Conservation (phyloP, 2,888 invertebrate species). For the Temnothorax ravouxi region DNA sequence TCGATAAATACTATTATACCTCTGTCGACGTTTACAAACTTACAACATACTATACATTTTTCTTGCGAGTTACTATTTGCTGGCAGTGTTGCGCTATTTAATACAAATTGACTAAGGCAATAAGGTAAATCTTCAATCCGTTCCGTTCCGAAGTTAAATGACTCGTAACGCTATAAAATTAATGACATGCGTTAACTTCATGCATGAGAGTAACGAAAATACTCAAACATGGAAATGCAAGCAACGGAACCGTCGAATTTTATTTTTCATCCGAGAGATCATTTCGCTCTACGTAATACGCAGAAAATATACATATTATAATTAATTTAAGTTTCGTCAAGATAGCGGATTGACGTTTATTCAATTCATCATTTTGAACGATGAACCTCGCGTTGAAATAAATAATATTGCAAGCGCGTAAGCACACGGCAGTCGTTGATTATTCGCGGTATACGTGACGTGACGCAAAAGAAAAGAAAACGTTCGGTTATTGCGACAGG, state of each 20-base stretch:
- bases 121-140: neutral
- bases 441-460: slow-evolving; percentile 30
- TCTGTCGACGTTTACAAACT: neutral
- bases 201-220: slow-evolving; percentile 8
- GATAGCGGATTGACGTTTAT: neutral
- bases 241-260: neutral
- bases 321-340: slow-evolving; percentile 1
- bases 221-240: neutral
- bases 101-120: slow-evolving; percentile 21
- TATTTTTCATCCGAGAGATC: neutral
- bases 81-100: neutral
- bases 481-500: slow-evolving; percentile 37
- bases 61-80: neutral
- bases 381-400: neutral
- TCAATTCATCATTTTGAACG: slow-evolving; percentile 7
- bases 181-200: neutral
- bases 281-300: neutral
- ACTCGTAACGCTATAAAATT: slow-evolving; percentile 16
- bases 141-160: slow-evolving; percentile 33
- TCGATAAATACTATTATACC: neutral
- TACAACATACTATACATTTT: neutral
- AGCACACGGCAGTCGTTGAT: neutral
- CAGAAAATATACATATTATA: slow-evolving; percentile 15
- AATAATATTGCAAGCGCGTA: slow-evolving; percentile 5
- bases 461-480: slow-evolving; percentile 44